Evolutionary conservation across 1,140 invertebrate genomes (phyloP), one percentile per base, ranked within the genome.

Genomic region (Neodiprion lecontei): DNA sequence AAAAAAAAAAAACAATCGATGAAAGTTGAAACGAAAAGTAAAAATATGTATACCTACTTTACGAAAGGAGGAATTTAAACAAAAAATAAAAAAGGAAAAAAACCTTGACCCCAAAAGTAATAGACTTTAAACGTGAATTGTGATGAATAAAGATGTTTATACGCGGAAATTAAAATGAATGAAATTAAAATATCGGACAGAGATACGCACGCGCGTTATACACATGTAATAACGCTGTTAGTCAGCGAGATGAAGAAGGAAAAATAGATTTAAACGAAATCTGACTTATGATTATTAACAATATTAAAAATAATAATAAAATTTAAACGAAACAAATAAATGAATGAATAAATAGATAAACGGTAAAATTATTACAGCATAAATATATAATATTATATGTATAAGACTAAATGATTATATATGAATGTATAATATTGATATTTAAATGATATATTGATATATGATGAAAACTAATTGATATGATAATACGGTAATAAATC

Each of bases 11-110:
- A 40, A 40, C 28, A 61, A 61, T 61, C 9, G 4, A 61, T 61
- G 53, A 61, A 61, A 61, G 53, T 61, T 61, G 53, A 61, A 61
- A 61, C 53, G 53, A 61, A 61, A 61, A 61, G 53, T 61, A 61
- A 61, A 61, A 61, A 61, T 61, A 61, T 9, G n/a, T 61, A 61
- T 61, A 61, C n/a, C 11, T 61, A 61, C 9, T 40, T 40, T 40
- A 5, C 28, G 28, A 40, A 40, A 40, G 28, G 28, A 40, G 28
- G 28, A 40, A 40, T 40, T 40, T 40, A 40, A 40, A 40, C 1
- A 40, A 40, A 40, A 40, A 40, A 40, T 3, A 40, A 40, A 40
- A 4, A 4, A 40, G 5, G 28, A 12, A 5, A 61, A 61, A 61
- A 61, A 61, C 11, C 53, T 61, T 61, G 53, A 61, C 5, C 53